phyloP scores from a whole-genome alignment of 2,113 vertebrate species.

The Neolamprologus falcicula region DNA sequence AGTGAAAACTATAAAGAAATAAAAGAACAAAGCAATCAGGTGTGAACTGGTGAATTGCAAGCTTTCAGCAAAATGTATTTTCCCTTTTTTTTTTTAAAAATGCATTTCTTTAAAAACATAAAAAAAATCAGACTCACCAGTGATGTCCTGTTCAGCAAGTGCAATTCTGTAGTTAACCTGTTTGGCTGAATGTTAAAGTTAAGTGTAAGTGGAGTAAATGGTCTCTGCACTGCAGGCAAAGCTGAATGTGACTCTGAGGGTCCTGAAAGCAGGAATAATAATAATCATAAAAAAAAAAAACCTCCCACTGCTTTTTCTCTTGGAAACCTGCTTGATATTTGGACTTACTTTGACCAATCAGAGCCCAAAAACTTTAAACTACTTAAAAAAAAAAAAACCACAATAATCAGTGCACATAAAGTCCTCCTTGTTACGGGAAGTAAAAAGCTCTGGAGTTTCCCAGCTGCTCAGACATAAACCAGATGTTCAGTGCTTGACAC shows the following conservation, averaged over 20 bases:
- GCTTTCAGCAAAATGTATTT: not conserved
- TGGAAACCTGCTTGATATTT: not conserved
- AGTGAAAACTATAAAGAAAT: not conserved
- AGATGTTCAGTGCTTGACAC: slow-evolving; percentile 39
- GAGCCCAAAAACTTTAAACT: not conserved
- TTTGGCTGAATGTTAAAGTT: not conserved
- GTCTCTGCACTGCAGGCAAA: slow-evolving; percentile 9
- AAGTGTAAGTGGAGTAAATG: not conserved
- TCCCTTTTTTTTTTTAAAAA: accelerated
- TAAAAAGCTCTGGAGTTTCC: slow-evolving; percentile 15
- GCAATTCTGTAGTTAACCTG: not conserved
- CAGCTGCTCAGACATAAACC: slow-evolving; percentile 17
- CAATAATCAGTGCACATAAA: not conserved
- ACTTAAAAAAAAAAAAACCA: accelerated
- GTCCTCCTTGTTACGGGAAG: slow-evolving; percentile 27
- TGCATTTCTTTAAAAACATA: not conserved
- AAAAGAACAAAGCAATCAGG: not conserved
- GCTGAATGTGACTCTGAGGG: not conserved
- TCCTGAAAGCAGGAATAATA: not conserved
- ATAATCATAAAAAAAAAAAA: not conserved
- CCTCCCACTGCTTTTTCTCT: not conserved
- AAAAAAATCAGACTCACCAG: slow-evolving; percentile 17
- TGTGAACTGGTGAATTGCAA: not conserved
- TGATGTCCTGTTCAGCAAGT: not conserved
- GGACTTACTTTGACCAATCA: not conserved